Evolutionary conservation across 1,140 invertebrate genomes (phyloP).

Genomic region (Adoxophyes honmai): DNA sequence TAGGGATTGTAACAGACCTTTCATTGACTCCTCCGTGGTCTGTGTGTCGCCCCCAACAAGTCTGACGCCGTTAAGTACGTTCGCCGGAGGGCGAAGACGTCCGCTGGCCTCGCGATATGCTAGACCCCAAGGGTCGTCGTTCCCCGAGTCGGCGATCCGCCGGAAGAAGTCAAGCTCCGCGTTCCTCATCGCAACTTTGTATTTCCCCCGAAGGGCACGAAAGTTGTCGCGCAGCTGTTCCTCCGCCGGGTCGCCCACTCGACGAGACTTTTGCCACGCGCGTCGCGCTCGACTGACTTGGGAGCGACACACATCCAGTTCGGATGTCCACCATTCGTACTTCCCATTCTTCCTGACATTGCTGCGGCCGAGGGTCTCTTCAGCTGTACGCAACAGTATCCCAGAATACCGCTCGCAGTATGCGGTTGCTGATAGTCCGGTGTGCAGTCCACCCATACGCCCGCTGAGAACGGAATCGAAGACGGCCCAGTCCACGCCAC

Average conservation of each 20-base stretch:
- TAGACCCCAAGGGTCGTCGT: constrained; percentile 32
- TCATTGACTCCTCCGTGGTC: constrained; percentile 26
- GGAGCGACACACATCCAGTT: constrained; percentile 20
- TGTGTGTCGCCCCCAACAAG: constrained; percentile 20
- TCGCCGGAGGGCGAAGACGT: constrained; percentile 18
- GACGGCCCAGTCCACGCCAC: not conserved
- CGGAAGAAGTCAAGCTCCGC: too few relatives aligned
- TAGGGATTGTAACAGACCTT: constrained; percentile 23
- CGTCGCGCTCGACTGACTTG: constrained; percentile 14
- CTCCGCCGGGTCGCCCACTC: not conserved
- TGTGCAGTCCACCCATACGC: not conserved
- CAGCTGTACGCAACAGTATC: constrained; percentile 15
- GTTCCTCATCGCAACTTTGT: constrained; percentile 26
- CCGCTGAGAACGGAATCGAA: not conserved
- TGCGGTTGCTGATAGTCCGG: not conserved
- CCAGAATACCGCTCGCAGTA: constrained; percentile 14
- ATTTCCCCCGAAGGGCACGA: constrained; percentile 11
- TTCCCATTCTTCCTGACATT: not conserved
- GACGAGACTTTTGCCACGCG: constrained; percentile 21
- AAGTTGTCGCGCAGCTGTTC: not conserved
- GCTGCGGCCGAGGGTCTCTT: not conserved
- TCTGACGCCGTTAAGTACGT: constrained; percentile 24
- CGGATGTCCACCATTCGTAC: constrained; percentile 33
- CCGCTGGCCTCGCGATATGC: constrained; percentile 28
- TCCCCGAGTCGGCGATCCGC: constrained; percentile 30